Base-by-base conservation (phyloP, 2,113 vertebrate species). In the Ictidomys tridecemlineatus region DNA sequence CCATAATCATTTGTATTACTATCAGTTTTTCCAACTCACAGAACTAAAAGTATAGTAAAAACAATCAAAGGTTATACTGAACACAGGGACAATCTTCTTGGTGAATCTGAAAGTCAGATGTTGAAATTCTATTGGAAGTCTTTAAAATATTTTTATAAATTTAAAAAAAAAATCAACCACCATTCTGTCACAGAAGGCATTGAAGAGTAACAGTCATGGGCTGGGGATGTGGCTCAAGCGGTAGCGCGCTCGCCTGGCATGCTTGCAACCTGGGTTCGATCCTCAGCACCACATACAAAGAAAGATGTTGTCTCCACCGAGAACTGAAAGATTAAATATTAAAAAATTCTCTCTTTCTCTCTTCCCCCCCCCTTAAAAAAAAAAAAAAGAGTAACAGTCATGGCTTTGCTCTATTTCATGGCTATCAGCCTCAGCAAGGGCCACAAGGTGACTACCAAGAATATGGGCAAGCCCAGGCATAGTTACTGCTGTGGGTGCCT, bases 11-110 rank as follows among this genome's bases (percentile, higher is more conserved):
- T 91, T 92, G 69, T 2, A 8, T 93, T 67, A 24, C 13, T 76
- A 13, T 69, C 37, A 69, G 20, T 69, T 94, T 92, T 94, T 78
- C 70, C 48, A 87, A 87, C 20, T 91, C 94, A 80, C 28, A 77
- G 72, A 92, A 24, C 32, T 80, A 22, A 73, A 80, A 74, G 70
- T 79, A 9, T 39, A 82, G 22, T 42, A 0, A 85, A 89, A 79
- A 79, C 7, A 80, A 53, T 79, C 11, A 85, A 70, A 90, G 24
- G n/a, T 85, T 63, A 37, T 91, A 56, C 17, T 93, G 53, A 94
- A 63, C 22, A n/a, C 20, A 28, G 82, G 20, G 45, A 69, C 48
- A 39, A 18, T 93, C 42, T 94, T 90, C 42, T 94, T 90, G 73
- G 10, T 42, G 63, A 45, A 63, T 85, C 78, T 69, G 17, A 95